Evolutionary conservation across 2,797 vertebrate genomes (phyloP), one percentile per base, ranked within the genome.

Genomic region (Cyprinella venusta): DNA sequence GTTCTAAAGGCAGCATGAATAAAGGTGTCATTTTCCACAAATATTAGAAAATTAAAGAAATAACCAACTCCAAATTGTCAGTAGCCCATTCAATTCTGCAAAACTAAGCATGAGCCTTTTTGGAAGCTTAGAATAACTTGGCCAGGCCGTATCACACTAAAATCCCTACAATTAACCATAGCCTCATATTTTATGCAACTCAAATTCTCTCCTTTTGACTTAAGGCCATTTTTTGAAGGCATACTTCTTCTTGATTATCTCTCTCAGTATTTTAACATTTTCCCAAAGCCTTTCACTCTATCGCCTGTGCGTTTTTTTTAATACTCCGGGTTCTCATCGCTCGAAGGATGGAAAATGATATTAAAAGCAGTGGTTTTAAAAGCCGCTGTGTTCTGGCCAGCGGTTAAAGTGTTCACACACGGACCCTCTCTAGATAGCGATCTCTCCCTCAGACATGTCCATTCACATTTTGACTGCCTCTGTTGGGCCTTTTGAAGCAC

Each of bases 361-460:
- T 78, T 48, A 79, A 83, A 76, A 70, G 81, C 74, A 65, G 68
- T 45, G 77, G 76, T 76, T 75, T 85, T 33, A 87, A 81, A 71
- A 68, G 80, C 76, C 18, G 76, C 85, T 82, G 84, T 63, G 54
- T 67, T 68, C 76, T 52, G 33, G 33, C 42, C 72, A 77, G 80
- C 67, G 30, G 74, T 86, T 74, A 74, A 48, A 85, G 91, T 86
- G 90, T 90, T 89, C 90, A 91, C 86, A 87, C 83, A 89, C 87
- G 84, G 40, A 16, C 76, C 33, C 80, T 83, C 69, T 80, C 84
- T 38, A 76, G 86, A 91, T 91, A 87, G 89, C 90, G 90, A 93
- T 93, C 82, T 50, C 30, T 91, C 90, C 92, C 92, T 93, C 91
- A 93, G 93, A 93, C 45, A 92, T 92, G 90, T 90, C 77, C 88